Base-by-base conservation (phyloP, 1,140 invertebrate genomes). In the Copidosoma floridanum region DNA sequence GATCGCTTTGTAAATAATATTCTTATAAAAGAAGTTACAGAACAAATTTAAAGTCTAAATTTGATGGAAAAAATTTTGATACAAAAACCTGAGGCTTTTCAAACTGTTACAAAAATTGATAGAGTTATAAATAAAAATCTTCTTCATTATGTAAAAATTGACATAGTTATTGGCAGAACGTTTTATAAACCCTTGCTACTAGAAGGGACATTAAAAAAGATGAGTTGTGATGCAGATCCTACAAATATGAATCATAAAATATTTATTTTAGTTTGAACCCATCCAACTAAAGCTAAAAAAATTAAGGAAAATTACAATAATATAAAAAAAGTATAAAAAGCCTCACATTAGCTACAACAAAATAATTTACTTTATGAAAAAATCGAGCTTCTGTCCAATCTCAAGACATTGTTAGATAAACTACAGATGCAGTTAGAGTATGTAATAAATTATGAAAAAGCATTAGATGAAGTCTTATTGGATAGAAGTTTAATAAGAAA, bases 51-150 rank as follows among this genome's bases (percentile, higher is more conserved):
- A 26, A 26, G 11, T 35, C 71, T 35, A 73, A 71, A 57, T 54
- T 63, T 38, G 65, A n/a, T 61, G 47, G 68, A 71, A 60, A 68
- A 66, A 59, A 62, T 68, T 7, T 56, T 71, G 12, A 73, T 73
- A 44, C 68, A 76, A 59, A 50, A 69, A 67, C 71, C 68, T 8
- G 73, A 76, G 66, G 71, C 71, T 20, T 73, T 73, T 59, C 69
- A 73, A 70, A 52, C 57, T 16, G 67, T 76, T 32, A 56, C n/a
- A 48, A 56, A 59, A 53, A 69, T 69, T 60, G 47, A 54, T 24
- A 60, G 68, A 11, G 64, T 69, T 20, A 32, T 55, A 16, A 69
- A 70, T 27, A 73, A 72, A 48, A 70, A 70, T 56, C 3, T 72
- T n/a, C 68, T 61, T n/a, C 57, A 64, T 55, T 65, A 51, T 57